Evolutionary conservation across 1,140 invertebrate species (phyloP), one percentile per base, ranked within the genome.

Genomic region (Metopolophium dirhodum): DNA sequence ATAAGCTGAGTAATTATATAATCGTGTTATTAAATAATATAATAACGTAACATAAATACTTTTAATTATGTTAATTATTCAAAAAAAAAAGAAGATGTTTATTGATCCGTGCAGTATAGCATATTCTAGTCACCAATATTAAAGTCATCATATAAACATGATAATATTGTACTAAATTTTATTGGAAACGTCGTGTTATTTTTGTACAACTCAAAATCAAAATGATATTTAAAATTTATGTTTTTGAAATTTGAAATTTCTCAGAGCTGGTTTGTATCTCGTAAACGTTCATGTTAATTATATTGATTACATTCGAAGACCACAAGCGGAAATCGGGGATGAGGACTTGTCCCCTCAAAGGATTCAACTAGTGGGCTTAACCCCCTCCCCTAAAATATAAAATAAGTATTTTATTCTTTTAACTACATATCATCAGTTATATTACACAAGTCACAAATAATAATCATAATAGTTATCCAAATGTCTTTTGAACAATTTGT

Each of bases 21-120:
- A 77, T 35, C 61, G n/a, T 77, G 30, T 77, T n/a, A 77, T 77
- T 77, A 77, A 77, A 77, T 77, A 77, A 77, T 77, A 77, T n/a
- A 35, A 77, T 77, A 7, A 77, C 14, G n/a, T 77, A 77, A n/a
- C 61, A n/a, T 30, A 77, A 20, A 77, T 18, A 77, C 14, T 77
- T 77, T 77, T 77, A 77, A 77, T 77, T 77, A 77, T 35, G 61
- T n/a, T 77, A 77, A 77, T 77, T 77, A 77, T 77, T 77, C 4
- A n/a, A 77, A 77, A 77, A 41, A 41, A 41, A 68, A n/a, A 77
- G n/a, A 77, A n/a, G 30, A 77, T 77, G 61, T 77, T 14, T n/a
- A 18, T 77, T 4, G 30, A 77, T n/a, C 30, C 30, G n/a, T 77
- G 14, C 61, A 68, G 61, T 18, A 18, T 77, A 77, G 18, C n/a